Base-by-base conservation (phyloP, 53 echinoderm and acorn worm species). In the Apostichopus leukothele region DNA sequence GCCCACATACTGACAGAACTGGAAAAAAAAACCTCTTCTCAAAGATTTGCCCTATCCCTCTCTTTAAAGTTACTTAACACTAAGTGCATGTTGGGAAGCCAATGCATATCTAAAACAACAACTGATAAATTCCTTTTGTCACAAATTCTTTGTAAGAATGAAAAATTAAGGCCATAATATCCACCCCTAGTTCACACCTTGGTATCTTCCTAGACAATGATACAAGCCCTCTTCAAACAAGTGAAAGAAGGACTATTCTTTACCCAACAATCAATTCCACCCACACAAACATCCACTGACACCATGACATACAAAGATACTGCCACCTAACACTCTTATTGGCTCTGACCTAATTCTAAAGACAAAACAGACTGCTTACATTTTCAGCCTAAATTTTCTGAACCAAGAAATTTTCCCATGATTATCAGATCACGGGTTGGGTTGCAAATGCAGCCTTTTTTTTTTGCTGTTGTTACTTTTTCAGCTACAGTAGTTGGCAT, bases 171-270 rank as follows among this genome's bases (percentile, higher is more conserved):
- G 71, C 71, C 1, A 71, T 21, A 0, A n/a, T 71, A 1, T 71
- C 71, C 6, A n/a, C 20, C 71, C 18, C 71, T 21, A 7, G 23
- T 54, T 54, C 57, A 81, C 25, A 81, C 81, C 81, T 81, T 22
- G 59, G 57, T 81, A 81, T 59, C 59, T 71, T 6, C 5, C 59
- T 19, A n/a, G 10, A 53, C 55, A 54, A 81, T 81, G 59, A 55
- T 22, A 81, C 21, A 23, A 81, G 11, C 53, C 81, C 55, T 81
- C 81, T 81, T 81, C 81, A 81, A 81, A 81, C 25, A 81, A 81
- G 9, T 54, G 81, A 4, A 16, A 81, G 50, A 81, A 81, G 18
- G 3, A 3, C 7, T 55, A 55, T 81, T 81, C 51, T 21, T 81
- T 60, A 9, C 20, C 6, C 7, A 79, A 53, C 53, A 52, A 79